Evolutionary conservation across 2,888 invertebrate genomes (phyloP).

Genomic region (Lypha dubia): DNA sequence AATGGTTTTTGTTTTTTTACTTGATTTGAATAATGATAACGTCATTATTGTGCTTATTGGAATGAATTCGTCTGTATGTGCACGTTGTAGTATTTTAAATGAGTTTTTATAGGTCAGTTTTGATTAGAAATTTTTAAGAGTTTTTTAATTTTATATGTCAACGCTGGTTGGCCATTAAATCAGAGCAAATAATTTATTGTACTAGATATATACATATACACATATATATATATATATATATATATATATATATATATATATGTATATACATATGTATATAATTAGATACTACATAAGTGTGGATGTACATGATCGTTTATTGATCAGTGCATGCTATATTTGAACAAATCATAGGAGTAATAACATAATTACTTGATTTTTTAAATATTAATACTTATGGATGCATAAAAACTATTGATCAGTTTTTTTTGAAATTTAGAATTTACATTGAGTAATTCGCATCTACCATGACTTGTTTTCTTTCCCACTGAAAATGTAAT

Average conservation of each 20-base stretch:
- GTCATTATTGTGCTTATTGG: conserved; percentile 25
- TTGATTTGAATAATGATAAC: conserved; percentile 53
- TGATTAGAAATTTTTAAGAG: conserved; percentile 51
- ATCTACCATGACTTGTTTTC: no score
- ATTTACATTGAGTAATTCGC: no score
- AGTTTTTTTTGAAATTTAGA: no score
- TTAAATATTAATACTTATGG: no score
- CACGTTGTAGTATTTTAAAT: conserved; percentile 15
- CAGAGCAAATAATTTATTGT: conserved; percentile 14
- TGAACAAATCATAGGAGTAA: no score
- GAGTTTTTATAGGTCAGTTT: conserved; percentile 65
- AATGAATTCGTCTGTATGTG: background rate
- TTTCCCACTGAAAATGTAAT: no score
- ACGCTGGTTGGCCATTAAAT: conserved; percentile 23
- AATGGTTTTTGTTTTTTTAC: conserved; percentile 29
- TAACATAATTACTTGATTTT: no score
- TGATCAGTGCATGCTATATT: no score
- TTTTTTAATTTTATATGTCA: conserved; percentile 35
- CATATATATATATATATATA: background rate
- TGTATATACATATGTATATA: background rate
- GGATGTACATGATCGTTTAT: no score
- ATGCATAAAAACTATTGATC: no score
- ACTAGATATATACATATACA: background rate
- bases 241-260: conserved; percentile 1
- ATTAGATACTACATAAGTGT: no score